Evolutionary conservation across 2,797 vertebrate species (phyloP).

Genomic region (Acanthurus lineatus): DNA sequence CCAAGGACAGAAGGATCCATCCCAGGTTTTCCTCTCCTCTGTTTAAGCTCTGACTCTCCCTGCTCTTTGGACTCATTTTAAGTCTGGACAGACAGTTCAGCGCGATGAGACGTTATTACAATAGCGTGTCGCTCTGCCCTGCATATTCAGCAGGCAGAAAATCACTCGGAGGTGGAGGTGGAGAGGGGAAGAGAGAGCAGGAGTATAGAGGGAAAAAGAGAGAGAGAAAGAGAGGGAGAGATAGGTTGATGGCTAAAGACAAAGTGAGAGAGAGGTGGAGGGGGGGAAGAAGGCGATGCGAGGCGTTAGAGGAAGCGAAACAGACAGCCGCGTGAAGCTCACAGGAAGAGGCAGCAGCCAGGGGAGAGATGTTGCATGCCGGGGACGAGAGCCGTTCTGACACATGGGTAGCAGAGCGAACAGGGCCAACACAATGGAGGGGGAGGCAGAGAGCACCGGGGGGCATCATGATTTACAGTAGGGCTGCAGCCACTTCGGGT

Average conservation of each 20-base stretch:
- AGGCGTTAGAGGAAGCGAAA: slow-evolving; percentile 62
- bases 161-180: slow-evolving; percentile 60
- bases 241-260: slow-evolving; percentile 69
- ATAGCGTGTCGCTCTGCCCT: slow-evolving; percentile 67
- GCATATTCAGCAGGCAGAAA: slow-evolving; percentile 77
- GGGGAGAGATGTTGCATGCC: slow-evolving; percentile 75
- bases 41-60: not conserved
- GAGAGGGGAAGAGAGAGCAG: slow-evolving; percentile 22
- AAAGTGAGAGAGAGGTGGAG: slow-evolving; percentile 59
- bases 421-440: slow-evolving; percentile 68
- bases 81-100: slow-evolving; percentile 47
- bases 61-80: slow-evolving; percentile 43
- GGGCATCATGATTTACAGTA: slow-evolving; percentile 75
- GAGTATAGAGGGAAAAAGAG: not conserved
- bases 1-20: slow-evolving; percentile 5
- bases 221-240: slow-evolving; percentile 15
- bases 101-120: slow-evolving; percentile 65
- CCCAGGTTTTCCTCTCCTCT: slow-evolving; percentile 19
- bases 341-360: slow-evolving; percentile 81
- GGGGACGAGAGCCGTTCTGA: slow-evolving; percentile 75
- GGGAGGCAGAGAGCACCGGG: slow-evolving; percentile 65
- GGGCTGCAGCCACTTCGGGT: slow-evolving; percentile 71
- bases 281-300: slow-evolving; percentile 47
- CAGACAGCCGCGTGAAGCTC: slow-evolving; percentile 78
- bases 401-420: slow-evolving; percentile 76